Percentiles rank a stretch among this genome's conserved stretches.
Evolutionary conservation across 2,113 vertebrate species (phyloP).

Genomic region (Scartelaos histophorus): DNA sequence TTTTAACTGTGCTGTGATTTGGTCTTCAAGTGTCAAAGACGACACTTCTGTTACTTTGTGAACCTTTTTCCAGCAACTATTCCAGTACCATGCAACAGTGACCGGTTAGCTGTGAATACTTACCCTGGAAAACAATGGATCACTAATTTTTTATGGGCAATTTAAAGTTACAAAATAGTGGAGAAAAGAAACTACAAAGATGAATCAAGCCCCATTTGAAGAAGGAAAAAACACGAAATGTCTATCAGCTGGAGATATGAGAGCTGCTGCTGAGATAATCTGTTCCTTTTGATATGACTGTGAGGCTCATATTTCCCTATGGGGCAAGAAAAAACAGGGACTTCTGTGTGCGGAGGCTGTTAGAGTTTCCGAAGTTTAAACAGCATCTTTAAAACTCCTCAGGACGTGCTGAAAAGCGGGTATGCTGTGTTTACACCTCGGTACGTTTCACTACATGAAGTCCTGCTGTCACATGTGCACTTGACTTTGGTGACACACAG

Average conservation of each 20-base stretch:
- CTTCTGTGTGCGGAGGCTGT: constrained; percentile 18
- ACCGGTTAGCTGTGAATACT: too few relatives aligned
- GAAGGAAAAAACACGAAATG: constrained; percentile 37
- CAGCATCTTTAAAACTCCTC: constrained; percentile 18
- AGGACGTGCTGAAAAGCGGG: constrained; percentile 48
- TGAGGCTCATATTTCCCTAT: constrained; percentile 1
- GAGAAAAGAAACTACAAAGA: constrained; percentile 39
- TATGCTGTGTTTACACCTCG: constrained; percentile 36
- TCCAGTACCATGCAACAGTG: too few relatives aligned
- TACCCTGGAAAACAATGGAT: too few relatives aligned
- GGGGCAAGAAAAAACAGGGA: constrained; percentile 25
- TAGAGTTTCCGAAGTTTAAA: constrained; percentile 55
- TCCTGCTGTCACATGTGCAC: constrained; percentile 23
- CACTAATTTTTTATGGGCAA: too few relatives aligned
- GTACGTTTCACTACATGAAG: constrained; percentile 20
- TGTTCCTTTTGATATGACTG: constrained; percentile 38
- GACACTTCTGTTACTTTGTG: background rate
- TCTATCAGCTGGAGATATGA: constrained; percentile 49
- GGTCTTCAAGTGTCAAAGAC: background rate
- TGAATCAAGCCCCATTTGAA: constrained; percentile 43
- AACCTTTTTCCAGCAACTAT: background rate
- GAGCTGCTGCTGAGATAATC: constrained; percentile 34
- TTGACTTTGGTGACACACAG: constrained; percentile 28
- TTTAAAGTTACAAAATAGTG: background rate
- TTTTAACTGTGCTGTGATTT: background rate